Evolutionary conservation across 2,888 invertebrate genomes (phyloP).

Genomic region (Hipparchia sbordonii): DNA sequence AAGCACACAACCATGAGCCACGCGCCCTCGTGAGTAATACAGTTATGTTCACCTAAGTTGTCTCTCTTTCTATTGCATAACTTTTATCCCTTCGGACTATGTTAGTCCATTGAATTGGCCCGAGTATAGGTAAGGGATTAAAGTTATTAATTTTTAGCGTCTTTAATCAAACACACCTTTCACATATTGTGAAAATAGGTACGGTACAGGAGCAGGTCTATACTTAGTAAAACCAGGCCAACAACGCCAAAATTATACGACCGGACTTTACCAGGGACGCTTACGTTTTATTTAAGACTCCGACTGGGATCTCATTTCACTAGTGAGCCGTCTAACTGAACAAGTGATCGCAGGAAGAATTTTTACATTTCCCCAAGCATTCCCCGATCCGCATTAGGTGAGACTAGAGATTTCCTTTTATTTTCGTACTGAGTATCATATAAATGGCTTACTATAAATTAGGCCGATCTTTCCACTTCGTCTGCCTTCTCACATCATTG

Average conservation of each 20-base stretch:
- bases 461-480: conserved; percentile 29
- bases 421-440: conserved; percentile 29
- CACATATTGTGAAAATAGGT: too few relatives aligned
- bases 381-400: conserved; percentile 31
- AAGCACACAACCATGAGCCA: too few relatives aligned
- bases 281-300: conserved; percentile 32
- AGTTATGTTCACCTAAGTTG: too few relatives aligned
- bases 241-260: conserved; percentile 36
- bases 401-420: conserved; percentile 36
- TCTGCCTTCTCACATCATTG: conserved; percentile 18
- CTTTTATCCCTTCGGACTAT: too few relatives aligned
- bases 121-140: too few relatives aligned
- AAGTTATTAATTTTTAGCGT: too few relatives aligned
- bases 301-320: conserved; percentile 37
- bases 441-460: conserved; percentile 34
- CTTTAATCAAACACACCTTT: too few relatives aligned
- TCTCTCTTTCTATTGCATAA: too few relatives aligned
- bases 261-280: conserved; percentile 21
- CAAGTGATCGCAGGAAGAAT: conserved; percentile 25
- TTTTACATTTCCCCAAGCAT: conserved; percentile 29
- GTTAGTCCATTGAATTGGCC: too few relatives aligned
- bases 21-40: too few relatives aligned
- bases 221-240: conserved; percentile 15
- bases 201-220: too few relatives aligned
- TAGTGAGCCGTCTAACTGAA: conserved; percentile 12